Percentiles rank a stretch among this genome's conserved stretches.
phyloP scores from a whole-genome alignment of 2,113 vertebrate species.

The Notothenia coriiceps region DNA sequence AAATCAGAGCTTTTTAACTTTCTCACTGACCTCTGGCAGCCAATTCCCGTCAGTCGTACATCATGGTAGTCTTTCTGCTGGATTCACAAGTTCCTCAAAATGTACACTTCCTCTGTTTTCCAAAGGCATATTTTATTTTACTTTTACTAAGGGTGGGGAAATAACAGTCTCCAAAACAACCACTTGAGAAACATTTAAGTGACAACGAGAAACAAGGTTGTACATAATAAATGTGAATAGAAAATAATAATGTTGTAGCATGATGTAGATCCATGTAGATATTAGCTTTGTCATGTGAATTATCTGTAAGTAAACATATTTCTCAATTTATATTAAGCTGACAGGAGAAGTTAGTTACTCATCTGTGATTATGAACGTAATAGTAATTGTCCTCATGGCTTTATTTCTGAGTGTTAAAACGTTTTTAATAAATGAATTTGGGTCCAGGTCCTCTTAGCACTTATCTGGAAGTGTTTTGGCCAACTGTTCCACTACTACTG shows the following conservation, averaged over 20 bases:
- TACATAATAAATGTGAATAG: not conserved
- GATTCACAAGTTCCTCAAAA: slow-evolving; percentile 11
- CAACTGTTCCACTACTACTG: not conserved
- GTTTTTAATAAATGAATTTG: not conserved
- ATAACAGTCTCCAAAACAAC: slow-evolving; percentile 5
- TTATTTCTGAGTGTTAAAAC: not conserved
- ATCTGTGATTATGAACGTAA: not conserved
- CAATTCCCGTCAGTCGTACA: not conserved
- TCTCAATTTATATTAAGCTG: not conserved
- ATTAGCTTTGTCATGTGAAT: not conserved
- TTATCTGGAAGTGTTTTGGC: not conserved
- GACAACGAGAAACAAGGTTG: not conserved
- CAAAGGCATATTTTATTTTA: not conserved
- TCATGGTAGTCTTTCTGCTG: slow-evolving; percentile 17
- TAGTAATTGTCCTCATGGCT: not conserved
- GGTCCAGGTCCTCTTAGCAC: not conserved
- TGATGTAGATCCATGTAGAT: not conserved
- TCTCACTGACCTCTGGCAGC: slow-evolving; percentile 20
- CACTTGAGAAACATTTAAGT: not conserved
- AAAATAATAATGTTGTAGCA: not conserved
- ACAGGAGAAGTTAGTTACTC: not conserved
- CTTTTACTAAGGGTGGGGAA: not conserved
- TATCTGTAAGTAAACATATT: not conserved
- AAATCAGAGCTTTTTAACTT: slow-evolving; percentile 28
- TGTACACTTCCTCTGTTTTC: not conserved